Conservation (phyloP, 2,888 invertebrate genomes). For the Aspidiotus destructor region DNA sequence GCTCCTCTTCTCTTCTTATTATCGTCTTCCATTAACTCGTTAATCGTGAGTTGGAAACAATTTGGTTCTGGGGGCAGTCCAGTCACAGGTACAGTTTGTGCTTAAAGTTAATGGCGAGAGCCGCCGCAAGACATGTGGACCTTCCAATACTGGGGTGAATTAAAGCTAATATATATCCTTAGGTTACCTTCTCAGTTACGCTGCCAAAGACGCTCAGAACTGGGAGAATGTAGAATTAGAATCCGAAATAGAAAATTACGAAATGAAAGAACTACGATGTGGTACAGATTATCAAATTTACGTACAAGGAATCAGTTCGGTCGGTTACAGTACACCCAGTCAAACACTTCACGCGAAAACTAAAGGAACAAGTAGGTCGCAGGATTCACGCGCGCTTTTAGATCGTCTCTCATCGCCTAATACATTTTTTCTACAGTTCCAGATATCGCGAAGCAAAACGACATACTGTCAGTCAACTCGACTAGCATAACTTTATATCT, state of each 20-base stretch:
- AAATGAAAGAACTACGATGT: constrained; percentile 64
- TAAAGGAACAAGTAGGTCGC: constrained; percentile 61
- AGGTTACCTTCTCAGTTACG: constrained; percentile 27
- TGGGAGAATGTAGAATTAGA: constrained; percentile 46
- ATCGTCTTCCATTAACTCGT: constrained; percentile 54
- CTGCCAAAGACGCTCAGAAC: constrained; percentile 22
- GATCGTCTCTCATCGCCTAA: not conserved
- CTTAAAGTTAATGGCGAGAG: not conserved
- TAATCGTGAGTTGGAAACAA: constrained; percentile 55
- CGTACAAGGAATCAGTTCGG: constrained; percentile 64
- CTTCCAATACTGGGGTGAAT: not conserved
- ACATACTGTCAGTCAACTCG: constrained; percentile 66
- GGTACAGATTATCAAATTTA: constrained; percentile 69
- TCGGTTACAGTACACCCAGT: constrained; percentile 65
- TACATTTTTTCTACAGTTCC: constrained; percentile 47
- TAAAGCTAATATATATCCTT: not conserved
- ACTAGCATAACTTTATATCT: constrained; percentile 69
- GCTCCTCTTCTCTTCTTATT: constrained; percentile 53
- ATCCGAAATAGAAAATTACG: constrained; percentile 59
- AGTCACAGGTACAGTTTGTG: constrained; percentile 12
- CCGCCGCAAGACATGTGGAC: not conserved
- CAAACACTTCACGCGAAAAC: constrained; percentile 61
- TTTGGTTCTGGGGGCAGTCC: constrained; percentile 28
- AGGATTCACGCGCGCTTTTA: not conserved
- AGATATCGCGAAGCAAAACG: constrained; percentile 60